A percentile compares a stretch with the other conserved stretches of the same genome.
Conservation (phyloP, 2,797 vertebrate genomes). For the Gymnoscopelus microlampas region DNA sequence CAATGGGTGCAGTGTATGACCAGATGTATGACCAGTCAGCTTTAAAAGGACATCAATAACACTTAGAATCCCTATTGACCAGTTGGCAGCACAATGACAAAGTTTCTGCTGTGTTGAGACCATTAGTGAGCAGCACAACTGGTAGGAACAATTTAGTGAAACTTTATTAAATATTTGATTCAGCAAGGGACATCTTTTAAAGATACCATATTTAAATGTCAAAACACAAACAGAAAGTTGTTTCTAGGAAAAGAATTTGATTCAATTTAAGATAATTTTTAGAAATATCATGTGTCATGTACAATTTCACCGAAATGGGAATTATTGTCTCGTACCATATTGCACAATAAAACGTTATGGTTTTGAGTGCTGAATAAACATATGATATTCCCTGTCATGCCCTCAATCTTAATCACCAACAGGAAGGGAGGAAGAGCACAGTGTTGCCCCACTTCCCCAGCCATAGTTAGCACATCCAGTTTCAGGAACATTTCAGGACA, state of each 20-base stretch:
- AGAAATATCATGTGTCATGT: no score
- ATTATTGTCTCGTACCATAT: no score
- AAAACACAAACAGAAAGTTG: no score
- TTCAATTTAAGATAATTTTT: no score
- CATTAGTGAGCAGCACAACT: no score
- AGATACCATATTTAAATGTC: background rate
- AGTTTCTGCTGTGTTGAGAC: background rate
- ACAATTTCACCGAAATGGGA: no score
- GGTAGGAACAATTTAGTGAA: no score
- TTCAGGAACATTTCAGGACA: conserved; percentile 35
- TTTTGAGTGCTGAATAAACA: background rate
- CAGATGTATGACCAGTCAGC: conserved; percentile 28
- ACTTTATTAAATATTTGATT: no score
- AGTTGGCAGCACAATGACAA: background rate
- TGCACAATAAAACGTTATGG: no score
- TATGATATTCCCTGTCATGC: conserved; percentile 61
- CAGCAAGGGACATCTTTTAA: background rate
- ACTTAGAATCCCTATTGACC: conserved; percentile 28
- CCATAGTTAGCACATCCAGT: conserved; percentile 53
- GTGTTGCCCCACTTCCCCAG: conserved; percentile 74
- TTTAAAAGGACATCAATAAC: conserved; percentile 34
- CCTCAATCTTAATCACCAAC: conserved; percentile 62
- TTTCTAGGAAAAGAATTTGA: no score
- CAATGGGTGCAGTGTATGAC: conserved; percentile 17
- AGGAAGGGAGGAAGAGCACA: conserved; percentile 68